Percentiles rank a stretch among this genome's conserved stretches.
phyloP scores from a whole-genome alignment of 92 coral and sea anemone genomes.

The Epizoanthus scotinus region DNA sequence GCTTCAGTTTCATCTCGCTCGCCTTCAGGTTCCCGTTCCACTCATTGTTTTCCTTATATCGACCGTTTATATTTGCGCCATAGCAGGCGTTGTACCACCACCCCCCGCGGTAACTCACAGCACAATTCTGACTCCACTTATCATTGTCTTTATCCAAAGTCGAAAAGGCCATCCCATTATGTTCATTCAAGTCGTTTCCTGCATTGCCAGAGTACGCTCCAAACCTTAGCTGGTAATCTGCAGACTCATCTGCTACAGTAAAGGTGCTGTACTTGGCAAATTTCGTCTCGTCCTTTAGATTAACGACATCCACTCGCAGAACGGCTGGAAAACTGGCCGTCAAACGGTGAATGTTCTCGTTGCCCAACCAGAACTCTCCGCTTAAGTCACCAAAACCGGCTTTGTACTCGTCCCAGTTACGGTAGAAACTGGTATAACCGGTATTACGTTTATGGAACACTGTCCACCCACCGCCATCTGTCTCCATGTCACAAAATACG shows the following conservation, averaged over 20 bases:
- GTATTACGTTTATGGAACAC: slow-evolving; percentile 48
- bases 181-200: background rate
- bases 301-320: slow-evolving; percentile 50
- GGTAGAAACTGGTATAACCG: slow-evolving; percentile 45
- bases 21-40: background rate
- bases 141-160: slow-evolving; percentile 21
- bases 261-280: slow-evolving; percentile 48
- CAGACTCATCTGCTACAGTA: slow-evolving; percentile 30
- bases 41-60: background rate
- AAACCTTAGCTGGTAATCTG: slow-evolving; percentile 31
- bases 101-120: background rate
- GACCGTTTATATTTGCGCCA: background rate
- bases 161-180: slow-evolving; percentile 17
- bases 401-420: slow-evolving; percentile 47
- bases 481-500: slow-evolving; percentile 50
- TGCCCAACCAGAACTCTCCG: slow-evolving; percentile 61
- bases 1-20: slow-evolving; percentile 22
- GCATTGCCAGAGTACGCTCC: slow-evolving; percentile 43
- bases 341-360: slow-evolving; percentile 50
- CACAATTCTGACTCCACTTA: background rate
- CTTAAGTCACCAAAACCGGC: slow-evolving; percentile 47
- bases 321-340: slow-evolving; percentile 41
- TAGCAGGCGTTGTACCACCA: background rate
- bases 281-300: background rate
- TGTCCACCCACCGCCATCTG: slow-evolving; percentile 58